phyloP scores from a whole-genome alignment of 2,888 invertebrate genomes.

The Apamea epomidion region DNA sequence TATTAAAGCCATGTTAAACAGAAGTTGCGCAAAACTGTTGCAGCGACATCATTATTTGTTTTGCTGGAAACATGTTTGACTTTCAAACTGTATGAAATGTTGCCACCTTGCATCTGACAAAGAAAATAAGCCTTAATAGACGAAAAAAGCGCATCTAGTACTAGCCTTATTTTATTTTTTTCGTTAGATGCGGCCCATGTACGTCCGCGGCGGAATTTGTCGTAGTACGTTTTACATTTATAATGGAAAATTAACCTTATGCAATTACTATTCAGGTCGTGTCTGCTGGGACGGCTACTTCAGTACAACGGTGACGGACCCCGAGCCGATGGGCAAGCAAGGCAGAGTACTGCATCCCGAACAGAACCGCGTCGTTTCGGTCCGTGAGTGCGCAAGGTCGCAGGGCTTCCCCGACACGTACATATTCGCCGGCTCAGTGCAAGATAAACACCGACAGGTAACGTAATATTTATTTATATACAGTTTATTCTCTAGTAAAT shows the following conservation, averaged over 20 bases:
- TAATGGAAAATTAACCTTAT: neutral
- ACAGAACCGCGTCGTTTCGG: conserved; percentile 95
- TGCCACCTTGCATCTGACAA: neutral
- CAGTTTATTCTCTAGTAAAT: neutral
- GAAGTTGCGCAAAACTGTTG: neutral
- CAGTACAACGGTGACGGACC: conserved; percentile 95
- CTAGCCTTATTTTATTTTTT: neutral
- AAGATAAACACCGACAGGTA: conserved; percentile 95
- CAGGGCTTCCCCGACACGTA: conserved; percentile 95
- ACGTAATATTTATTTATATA: neutral
- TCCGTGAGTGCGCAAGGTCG: conserved; percentile 96
- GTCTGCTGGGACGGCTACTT: conserved; percentile 96
- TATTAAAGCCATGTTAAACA: neutral
- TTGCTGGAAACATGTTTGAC: neutral
- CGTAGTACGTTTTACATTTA: neutral
- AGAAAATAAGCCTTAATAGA: neutral
- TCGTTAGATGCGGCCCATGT: neutral
- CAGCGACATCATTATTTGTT: neutral
- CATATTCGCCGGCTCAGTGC: conserved; percentile 93
- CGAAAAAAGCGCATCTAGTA: neutral
- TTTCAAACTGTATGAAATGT: neutral
- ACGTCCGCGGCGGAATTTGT: neutral
- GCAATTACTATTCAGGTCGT: conserved; percentile 84
- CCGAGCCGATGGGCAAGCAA: conserved; percentile 97
- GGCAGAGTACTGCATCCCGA: conserved; percentile 96